A percentile compares a stretch with the other conserved stretches of the same genome.
These are phyloP conservation scores for Oncorhynchus gorbuscha DNA, from an alignment of 2,113 vertebrate genomes.

Conservation along the genomic window DNA sequence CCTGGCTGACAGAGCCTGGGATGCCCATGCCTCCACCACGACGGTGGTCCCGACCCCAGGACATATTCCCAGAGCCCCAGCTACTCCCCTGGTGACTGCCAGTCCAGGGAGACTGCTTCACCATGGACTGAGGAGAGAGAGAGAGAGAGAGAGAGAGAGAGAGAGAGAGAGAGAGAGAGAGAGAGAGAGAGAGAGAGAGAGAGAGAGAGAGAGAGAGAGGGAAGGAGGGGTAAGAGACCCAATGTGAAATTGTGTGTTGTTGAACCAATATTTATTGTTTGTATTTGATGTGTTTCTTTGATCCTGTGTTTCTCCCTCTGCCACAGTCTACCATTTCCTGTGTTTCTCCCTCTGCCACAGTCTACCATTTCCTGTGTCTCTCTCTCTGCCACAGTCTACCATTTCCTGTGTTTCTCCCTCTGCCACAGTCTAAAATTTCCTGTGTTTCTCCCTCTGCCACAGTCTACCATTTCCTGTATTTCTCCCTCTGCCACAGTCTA, in stretches of 20 bases:
- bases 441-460: no score
- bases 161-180: conserved; percentile 1
- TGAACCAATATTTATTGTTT: no score
- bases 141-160: background rate
- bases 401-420: no score
- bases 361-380: background rate
- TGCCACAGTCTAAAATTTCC: no score
- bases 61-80: conserved; percentile 91
- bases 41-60: conserved; percentile 94
- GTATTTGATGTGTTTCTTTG: background rate
- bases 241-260: background rate
- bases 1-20: conserved; percentile 88
- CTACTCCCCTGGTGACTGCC: conserved; percentile 89
- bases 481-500: no score
- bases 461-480: no score
- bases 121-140: conserved; percentile 80
- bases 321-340: background rate
- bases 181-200: background rate
- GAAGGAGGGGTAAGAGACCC: background rate
- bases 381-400: no score
- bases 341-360: background rate
- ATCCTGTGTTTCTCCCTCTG: background rate
- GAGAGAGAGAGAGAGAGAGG: background rate
- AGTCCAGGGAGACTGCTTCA: conserved; percentile 97
- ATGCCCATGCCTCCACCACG: conserved; percentile 87